Evolutionary conservation across 2,113 vertebrate species (phyloP).

Genomic region (Xiphophorus maculatus): DNA sequence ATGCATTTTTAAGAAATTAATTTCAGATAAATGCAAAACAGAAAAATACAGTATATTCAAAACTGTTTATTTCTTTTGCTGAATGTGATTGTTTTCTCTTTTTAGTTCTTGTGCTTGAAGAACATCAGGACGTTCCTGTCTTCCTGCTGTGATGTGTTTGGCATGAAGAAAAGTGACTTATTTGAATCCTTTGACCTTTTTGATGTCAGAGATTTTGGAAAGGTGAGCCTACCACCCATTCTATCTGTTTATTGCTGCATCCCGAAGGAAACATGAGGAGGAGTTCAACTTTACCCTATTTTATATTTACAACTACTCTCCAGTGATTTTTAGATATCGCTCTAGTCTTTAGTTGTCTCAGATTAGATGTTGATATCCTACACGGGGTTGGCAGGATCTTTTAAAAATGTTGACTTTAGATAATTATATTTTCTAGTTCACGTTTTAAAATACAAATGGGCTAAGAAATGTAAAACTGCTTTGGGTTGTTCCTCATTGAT

Average conservation of each 20-base stretch:
- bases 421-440: no score
- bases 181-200: constrained; percentile 97
- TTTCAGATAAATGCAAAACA: not conserved
- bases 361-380: no score
- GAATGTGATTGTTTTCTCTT: not conserved
- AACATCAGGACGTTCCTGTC: constrained; percentile 93
- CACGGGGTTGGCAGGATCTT: no score
- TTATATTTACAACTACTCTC: not conserved
- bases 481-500: no score
- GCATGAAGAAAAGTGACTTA: constrained; percentile 93
- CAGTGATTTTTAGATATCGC: not conserved
- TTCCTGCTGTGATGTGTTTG: constrained; percentile 88
- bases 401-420: no score
- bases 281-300: not conserved
- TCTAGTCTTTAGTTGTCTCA: no score
- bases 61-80: not conserved
- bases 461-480: no score
- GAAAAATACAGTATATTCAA: not conserved
- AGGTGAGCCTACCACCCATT: constrained; percentile 78
- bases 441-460: no score
- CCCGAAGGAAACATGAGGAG: not conserved
- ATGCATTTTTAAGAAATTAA: not conserved
- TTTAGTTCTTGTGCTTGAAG: constrained; percentile 95
- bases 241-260: not conserved
- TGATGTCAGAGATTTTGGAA: constrained; percentile 94